A percentile compares a stretch with the other conserved stretches of the same genome.
Conservation (phyloP, 1,140 invertebrate genomes). For the Drosophila carrolli region DNA sequence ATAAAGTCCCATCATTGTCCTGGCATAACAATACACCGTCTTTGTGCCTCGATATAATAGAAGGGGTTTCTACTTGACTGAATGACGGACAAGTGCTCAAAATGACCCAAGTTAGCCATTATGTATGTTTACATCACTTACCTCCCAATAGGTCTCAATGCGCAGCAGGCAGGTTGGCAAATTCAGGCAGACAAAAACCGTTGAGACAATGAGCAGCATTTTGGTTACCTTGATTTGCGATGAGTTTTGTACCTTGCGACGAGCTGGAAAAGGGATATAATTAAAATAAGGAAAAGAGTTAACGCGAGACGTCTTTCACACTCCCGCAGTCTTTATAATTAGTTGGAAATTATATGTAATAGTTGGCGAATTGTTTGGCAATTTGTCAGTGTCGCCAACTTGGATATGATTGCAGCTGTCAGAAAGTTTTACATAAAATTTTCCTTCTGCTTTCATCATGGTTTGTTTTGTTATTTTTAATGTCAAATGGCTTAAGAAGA, state of each 20-base stretch:
- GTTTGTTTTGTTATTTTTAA: slow-evolving; percentile 36
- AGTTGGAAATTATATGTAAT: slow-evolving; percentile 39
- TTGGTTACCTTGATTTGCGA: slow-evolving; percentile 91
- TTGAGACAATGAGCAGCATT: slow-evolving; percentile 92
- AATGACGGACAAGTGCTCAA: neutral
- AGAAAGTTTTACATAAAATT: slow-evolving; percentile 4
- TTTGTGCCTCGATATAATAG: neutral
- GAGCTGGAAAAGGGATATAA: slow-evolving; percentile 40
- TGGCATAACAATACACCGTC: slow-evolving; percentile 2
- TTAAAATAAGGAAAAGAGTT: slow-evolving; percentile 6
- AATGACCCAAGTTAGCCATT: neutral
- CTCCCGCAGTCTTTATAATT: slow-evolving; percentile 31
- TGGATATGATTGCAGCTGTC: slow-evolving; percentile 22
- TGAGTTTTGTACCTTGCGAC: slow-evolving; percentile 80
- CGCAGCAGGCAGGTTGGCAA: slow-evolving; percentile 90
- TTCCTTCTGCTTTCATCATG: neutral
- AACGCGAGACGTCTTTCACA: slow-evolving; percentile 5
- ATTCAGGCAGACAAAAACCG: slow-evolving; percentile 92
- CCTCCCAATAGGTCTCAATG: slow-evolving; percentile 87
- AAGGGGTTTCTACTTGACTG: neutral
- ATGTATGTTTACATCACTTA: slow-evolving; percentile 73
- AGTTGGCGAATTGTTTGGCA: slow-evolving; percentile 44
- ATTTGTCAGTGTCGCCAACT: slow-evolving; percentile 48
- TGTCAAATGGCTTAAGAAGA: slow-evolving; percentile 38
- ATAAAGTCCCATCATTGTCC: slow-evolving; percentile 5